Conservation (phyloP, 2,888 invertebrate genomes). For the Syrista parreyssii region DNA sequence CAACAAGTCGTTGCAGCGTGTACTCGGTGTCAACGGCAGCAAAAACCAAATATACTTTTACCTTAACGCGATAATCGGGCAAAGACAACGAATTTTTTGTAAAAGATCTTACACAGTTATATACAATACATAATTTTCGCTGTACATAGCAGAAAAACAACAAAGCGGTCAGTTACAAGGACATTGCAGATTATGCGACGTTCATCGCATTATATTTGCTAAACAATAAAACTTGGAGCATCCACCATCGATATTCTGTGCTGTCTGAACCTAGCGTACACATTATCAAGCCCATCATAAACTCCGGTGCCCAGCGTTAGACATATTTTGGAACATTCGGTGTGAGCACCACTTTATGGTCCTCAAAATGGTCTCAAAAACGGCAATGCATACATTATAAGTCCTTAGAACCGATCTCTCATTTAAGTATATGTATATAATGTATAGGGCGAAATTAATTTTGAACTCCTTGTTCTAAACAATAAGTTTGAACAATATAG, state of each 20-base stretch:
- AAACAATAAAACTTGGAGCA: neutral
- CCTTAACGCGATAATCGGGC: neutral
- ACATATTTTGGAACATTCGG: neutral
- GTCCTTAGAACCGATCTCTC: neutral
- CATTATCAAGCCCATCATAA: neutral
- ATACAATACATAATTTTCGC: neutral
- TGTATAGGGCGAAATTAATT: neutral
- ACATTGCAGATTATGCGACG: neutral
- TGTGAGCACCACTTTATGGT: neutral
- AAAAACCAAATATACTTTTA: neutral
- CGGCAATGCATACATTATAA: neutral
- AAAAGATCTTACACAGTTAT: neutral
- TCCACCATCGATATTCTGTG: neutral
- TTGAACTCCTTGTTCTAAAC: neutral
- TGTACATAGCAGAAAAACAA: neutral
- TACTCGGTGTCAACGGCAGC: neutral
- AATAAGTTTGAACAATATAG: neutral
- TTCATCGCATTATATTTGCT: neutral
- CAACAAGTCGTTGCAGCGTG: neutral
- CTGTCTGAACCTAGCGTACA: neutral
- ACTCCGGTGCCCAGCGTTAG: neutral
- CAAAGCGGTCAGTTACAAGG: neutral
- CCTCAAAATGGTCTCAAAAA: neutral
- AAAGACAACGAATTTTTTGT: neutral
- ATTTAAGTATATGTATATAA: neutral